phyloP scores from a whole-genome alignment of 2,888 invertebrate species.

The Griposia aprilina region DNA sequence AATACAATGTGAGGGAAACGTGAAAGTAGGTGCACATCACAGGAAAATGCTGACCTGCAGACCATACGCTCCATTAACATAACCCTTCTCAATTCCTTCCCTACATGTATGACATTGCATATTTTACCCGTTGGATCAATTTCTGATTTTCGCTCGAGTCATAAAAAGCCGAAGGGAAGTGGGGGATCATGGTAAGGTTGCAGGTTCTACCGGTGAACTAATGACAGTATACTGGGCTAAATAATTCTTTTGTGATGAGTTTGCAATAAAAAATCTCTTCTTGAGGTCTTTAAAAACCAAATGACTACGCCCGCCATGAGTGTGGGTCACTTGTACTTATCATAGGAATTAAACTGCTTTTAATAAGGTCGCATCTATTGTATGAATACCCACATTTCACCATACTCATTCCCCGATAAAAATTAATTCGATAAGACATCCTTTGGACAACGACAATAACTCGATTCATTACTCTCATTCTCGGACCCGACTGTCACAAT shows the following conservation, averaged over 20 bases:
- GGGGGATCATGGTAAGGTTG: conserved; percentile 2
- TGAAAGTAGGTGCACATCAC: conserved; percentile 10
- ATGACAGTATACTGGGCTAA: not conserved
- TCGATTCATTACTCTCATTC: conserved; percentile 21
- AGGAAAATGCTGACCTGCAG: conserved; percentile 34
- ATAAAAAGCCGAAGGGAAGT: conserved; percentile 11
- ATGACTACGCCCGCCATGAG: not conserved
- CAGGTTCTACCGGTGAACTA: not conserved
- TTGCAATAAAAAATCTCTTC: not conserved
- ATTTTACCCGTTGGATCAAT: conserved; percentile 34
- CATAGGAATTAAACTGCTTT: not conserved
- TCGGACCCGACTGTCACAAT: conserved; percentile 27
- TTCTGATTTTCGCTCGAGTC: conserved; percentile 32
- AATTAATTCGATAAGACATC: conserved; percentile 14
- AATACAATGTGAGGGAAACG: conserved; percentile 15
- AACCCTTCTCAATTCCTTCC: conserved; percentile 55
- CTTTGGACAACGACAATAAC: conserved; percentile 1
- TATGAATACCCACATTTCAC: not conserved
- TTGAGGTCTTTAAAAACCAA: not conserved
- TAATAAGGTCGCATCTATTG: conserved; percentile 18
- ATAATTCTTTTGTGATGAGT: not conserved
- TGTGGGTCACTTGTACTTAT: not conserved
- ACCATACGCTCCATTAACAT: conserved; percentile 52
- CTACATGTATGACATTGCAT: conserved; percentile 48
- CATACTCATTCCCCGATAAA: conserved; percentile 8